phyloP scores from a whole-genome alignment of 2,797 vertebrate genomes.

The Etheostoma perlongum region DNA sequence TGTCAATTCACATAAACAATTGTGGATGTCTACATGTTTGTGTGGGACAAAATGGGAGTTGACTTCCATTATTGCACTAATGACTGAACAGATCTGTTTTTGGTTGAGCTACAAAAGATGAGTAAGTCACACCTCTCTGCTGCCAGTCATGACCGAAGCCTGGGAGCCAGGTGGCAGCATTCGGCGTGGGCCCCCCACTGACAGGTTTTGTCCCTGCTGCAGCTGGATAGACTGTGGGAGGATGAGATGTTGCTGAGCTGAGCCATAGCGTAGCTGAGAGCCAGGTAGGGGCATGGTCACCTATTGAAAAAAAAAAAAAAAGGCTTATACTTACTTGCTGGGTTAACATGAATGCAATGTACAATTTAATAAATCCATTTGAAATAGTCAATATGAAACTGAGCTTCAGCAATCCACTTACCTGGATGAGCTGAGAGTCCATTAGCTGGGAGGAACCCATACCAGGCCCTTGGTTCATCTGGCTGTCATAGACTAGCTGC shows the following conservation, averaged over 20 bases:
- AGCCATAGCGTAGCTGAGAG: constrained; percentile 96
- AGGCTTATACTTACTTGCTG: background rate
- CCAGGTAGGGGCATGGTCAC: constrained; percentile 97
- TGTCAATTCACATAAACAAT: background rate
- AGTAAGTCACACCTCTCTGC: constrained; percentile 89
- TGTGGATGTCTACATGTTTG: background rate
- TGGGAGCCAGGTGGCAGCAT: constrained; percentile 95
- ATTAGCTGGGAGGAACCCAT: constrained; percentile 96
- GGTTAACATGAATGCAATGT: background rate
- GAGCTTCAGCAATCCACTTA: constrained; percentile 54
- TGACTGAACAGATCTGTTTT: background rate
- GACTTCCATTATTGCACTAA: background rate
- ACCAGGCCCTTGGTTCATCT: constrained; percentile 92
- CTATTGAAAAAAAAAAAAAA: constrained; percentile 70
- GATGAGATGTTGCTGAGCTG: constrained; percentile 97
- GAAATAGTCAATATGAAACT: background rate
- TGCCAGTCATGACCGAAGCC: constrained; percentile 89
- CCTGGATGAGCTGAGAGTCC: constrained; percentile 99
- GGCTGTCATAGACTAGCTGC: constrained; percentile 93
- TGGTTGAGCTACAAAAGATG: background rate
- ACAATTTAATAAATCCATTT: background rate
- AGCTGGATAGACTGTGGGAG: constrained; percentile 98
- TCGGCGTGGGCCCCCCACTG: constrained; percentile 93
- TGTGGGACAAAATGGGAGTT: background rate
- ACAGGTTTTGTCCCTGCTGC: constrained; percentile 95